Base-by-base conservation (phyloP, 2,113 vertebrate genomes). In the Microtus pennsylvanicus region DNA sequence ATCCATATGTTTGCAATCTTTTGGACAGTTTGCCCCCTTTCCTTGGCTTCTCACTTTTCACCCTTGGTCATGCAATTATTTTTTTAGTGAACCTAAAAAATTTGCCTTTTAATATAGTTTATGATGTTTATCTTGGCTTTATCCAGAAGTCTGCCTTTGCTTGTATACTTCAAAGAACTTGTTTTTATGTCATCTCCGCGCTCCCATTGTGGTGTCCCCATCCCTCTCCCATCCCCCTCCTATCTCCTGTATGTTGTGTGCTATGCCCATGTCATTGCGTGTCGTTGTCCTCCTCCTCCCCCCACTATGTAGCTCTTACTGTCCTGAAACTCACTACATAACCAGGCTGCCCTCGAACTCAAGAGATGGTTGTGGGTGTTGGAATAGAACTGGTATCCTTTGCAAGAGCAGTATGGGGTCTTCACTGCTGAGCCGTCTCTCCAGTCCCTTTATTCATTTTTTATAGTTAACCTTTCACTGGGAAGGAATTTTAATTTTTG, bases 401-500 rank as follows among this genome's bases (percentile, higher is more conserved):
- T 30, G n/a, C 58, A 65, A 83, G 61, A 65, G 61, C 61, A 45
- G 28, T 45, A 6, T 30, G 38, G 26, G 21, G 16, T 42, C 81
- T 83, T 42, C 17, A 63, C n/a, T 45, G 8, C 83, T 35, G 83
- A 35, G 42, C 30, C 45, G 4, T n/a, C 65, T 52, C 19, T 35
- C 85, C 63, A 69, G 7, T 22, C 65, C 35, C 47, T 70, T 14
- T 7, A 21, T 28, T 91, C 16, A 55, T 47, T n/a, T 95, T 86
- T 86, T 69, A 94, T 3, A 86, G 33, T 78, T 86, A 70, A 8
- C 1, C 10, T 94, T 95, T 74, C 76, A 65, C 45, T 87, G 30
- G 94, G 70, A 86, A 86, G 74, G 58, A 50, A 87, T 87, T 67
- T 93, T 63, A 55, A 65, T 13, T 52, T 88, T 30, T 91, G 47